A percentile compares a stretch with the other conserved stretches of the same genome.
Evolutionary conservation across 2,797 vertebrate species (phyloP).

Genomic region (Labroides dimidiatus): DNA sequence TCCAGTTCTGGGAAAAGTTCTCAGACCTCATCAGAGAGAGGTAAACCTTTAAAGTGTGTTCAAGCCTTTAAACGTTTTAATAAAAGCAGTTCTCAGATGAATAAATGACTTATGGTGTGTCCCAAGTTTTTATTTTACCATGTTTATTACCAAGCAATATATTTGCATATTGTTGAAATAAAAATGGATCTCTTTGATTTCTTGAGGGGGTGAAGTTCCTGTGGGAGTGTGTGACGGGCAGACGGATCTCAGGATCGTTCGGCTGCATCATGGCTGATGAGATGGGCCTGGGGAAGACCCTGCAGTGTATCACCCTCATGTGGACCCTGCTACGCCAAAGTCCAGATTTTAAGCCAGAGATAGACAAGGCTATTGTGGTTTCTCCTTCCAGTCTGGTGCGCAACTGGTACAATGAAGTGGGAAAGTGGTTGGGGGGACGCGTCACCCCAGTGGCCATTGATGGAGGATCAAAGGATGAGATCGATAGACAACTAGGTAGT

Average conservation of each 20-base stretch:
- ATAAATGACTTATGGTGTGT: too few species aligned
- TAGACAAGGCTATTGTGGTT: constrained; percentile 94
- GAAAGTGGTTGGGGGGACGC: constrained; percentile 94
- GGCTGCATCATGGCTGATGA: constrained; percentile 99
- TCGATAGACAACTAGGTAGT: constrained; percentile 91
- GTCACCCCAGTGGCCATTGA: constrained; percentile 94
- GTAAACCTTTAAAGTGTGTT: constrained; percentile 70
- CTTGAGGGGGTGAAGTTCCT: constrained; percentile 95
- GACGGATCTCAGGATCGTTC: constrained; percentile 88
- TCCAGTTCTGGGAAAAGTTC: constrained; percentile 91
- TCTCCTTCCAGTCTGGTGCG: constrained; percentile 96
- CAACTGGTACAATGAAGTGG: constrained; percentile 98
- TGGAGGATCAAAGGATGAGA: constrained; percentile 93
- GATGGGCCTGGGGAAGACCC: constrained; percentile 97
- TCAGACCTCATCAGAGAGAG: constrained; percentile 97
- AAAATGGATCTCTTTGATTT: constrained; percentile 7
- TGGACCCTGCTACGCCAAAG: constrained; percentile 97
- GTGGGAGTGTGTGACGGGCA: constrained; percentile 97
- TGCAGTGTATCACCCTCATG: constrained; percentile 94
- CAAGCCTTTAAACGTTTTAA: neutral
- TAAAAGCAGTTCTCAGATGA: neutral
- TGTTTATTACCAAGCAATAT: too few species aligned
- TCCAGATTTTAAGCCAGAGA: constrained; percentile 92
- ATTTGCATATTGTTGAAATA: too few species aligned
- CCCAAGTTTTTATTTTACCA: too few species aligned